Base-by-base conservation (phyloP, 2,888 invertebrate genomes). In the Nesidiocoris tenuis region DNA sequence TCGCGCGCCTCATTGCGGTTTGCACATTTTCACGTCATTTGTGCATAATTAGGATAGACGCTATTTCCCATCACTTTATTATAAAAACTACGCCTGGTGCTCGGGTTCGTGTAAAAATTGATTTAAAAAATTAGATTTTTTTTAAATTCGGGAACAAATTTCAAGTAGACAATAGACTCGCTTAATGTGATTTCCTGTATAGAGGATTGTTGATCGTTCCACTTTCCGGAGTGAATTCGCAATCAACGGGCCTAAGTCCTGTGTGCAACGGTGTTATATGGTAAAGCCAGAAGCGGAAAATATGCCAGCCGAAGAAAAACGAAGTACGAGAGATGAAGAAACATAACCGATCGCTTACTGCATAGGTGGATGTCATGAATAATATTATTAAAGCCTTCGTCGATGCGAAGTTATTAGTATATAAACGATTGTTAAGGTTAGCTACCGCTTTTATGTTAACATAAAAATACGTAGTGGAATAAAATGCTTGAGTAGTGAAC, bases 121-220 rank as follows among this genome's bases (percentile, higher is more conserved):
- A 39, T 39, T 39, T 7, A 39, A 71, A 74, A 67, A 76, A 22
- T 24, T 74, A 59, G 67, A 75, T 74, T 78, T 76, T 76, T 77
- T 78, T 78, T 78, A 74, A 78, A 77, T 78, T 76, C 54, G 78
- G 78, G 78, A 78, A 77, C 78, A 78, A 78, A 77, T 76, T 78
- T 67, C 77, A 77, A 64, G 78, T 78, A 78, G 78, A 78, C 78
- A 78, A 78, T 78, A 78, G 78, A 78, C 76, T 72, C 74, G 77
- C 78, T 77, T 78, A 77, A 77, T 77, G 78, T 77, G 78, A 78
- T 77, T 78, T 77, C 61, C 72, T 72, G 71, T 75, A 55, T 71
- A 76, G 64, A 71, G 71, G 71, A 64, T 65, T 76, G 18, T 70
- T 70, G 59, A 70, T 22, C 68, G 23, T 63, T 72, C 63, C 39